Percentiles rank a stretch among this genome's conserved stretches.
phyloP scores from a whole-genome alignment of 2,888 invertebrate species.

The Choreutis nemorana region DNA sequence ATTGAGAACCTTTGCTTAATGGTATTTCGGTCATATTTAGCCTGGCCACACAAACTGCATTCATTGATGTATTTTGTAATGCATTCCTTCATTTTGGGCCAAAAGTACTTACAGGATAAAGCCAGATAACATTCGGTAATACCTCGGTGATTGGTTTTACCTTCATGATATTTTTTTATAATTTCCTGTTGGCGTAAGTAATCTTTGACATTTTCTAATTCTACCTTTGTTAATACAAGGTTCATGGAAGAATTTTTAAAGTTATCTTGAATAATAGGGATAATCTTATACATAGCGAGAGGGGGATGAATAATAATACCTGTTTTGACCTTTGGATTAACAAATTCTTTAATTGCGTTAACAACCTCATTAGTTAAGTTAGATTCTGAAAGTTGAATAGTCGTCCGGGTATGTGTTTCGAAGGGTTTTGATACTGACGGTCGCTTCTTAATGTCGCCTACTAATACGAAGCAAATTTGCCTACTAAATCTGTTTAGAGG shows the following conservation, averaged over 20 bases:
- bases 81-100: slow-evolving; percentile 17
- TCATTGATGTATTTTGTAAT: too few species aligned
- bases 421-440: slow-evolving; percentile 14
- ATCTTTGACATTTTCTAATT: slow-evolving; percentile 14
- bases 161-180: slow-evolving; percentile 15
- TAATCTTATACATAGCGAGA: slow-evolving; percentile 10
- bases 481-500: too few species aligned
- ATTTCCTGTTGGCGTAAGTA: slow-evolving; percentile 15
- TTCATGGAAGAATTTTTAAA: slow-evolving; percentile 16
- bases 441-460: slow-evolving; percentile 11
- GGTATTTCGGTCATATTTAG: slow-evolving; percentile 14
- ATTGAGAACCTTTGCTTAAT: slow-evolving; percentile 8
- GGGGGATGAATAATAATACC: slow-evolving; percentile 12
- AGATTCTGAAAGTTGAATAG: slow-evolving; percentile 12
- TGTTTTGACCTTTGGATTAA: slow-evolving; percentile 16
- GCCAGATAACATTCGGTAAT: slow-evolving; percentile 11
- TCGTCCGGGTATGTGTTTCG: slow-evolving; percentile 11
- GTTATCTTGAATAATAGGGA: slow-evolving; percentile 13
- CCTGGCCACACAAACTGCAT: slow-evolving; percentile 9
- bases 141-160: slow-evolving; percentile 11
- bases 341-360: slow-evolving; percentile 15
- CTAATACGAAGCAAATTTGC: slow-evolving; percentile 12
- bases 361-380: slow-evolving; percentile 14
- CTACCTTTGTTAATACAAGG: slow-evolving; percentile 11
- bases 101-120: slow-evolving; percentile 13